Evolutionary conservation across 2,113 vertebrate species (phyloP).

Genomic region (Struthio camelus): DNA sequence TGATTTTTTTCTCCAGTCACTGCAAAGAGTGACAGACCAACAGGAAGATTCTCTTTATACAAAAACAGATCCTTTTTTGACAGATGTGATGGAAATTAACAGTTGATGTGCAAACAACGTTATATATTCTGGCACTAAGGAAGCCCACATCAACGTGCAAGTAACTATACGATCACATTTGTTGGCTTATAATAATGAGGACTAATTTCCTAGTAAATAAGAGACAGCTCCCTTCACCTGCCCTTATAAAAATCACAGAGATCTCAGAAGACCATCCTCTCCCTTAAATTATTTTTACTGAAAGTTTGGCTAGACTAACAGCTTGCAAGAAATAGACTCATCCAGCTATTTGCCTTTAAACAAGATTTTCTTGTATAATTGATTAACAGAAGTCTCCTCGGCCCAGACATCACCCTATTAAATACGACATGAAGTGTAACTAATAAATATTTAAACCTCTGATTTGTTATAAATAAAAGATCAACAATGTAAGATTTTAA

Average conservation of each 20-base stretch:
- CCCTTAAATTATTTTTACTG: neutral
- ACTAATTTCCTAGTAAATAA: neutral
- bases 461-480: conserved; percentile 47
- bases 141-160: neutral
- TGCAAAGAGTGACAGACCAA: neutral
- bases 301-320: neutral
- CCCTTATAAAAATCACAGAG: neutral
- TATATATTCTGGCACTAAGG: neutral
- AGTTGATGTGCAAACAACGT: neutral
- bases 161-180: neutral
- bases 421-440: conserved; percentile 38
- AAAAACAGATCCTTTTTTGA: neutral
- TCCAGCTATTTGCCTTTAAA: neutral
- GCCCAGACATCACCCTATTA: neutral
- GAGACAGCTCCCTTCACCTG: neutral
- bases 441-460: conserved; percentile 29
- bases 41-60: neutral
- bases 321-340: neutral
- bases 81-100: neutral
- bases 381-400: neutral
- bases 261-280: conserved; percentile 19
- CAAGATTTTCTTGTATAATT: neutral
- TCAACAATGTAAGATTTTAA: conserved; percentile 29
- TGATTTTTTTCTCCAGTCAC: neutral
- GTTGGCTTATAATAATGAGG: neutral